These are phyloP conservation scores for Corvus cornix DNA, from an alignment of 2,113 vertebrate genomes.

Conservation along the genomic window DNA sequence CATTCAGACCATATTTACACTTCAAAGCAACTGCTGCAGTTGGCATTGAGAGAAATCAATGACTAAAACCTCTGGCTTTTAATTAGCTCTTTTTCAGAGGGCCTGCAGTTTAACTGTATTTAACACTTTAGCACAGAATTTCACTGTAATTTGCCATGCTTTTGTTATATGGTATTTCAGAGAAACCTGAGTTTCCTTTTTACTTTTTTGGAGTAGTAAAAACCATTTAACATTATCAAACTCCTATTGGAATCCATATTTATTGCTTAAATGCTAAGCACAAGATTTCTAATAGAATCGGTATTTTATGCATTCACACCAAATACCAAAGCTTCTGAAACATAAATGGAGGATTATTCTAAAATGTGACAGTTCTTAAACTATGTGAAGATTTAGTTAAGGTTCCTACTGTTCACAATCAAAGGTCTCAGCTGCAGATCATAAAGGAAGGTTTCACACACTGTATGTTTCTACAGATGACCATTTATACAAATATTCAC, in stretches of 20 bases:
- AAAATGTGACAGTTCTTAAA: conserved; percentile 28
- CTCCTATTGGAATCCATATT: background rate
- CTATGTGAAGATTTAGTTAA: conserved; percentile 25
- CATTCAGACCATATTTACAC: conserved; percentile 20
- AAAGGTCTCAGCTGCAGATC: conserved; percentile 62
- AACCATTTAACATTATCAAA: background rate
- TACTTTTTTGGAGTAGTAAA: background rate
- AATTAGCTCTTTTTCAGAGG: conserved; percentile 18
- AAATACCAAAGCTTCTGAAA: conserved; percentile 32
- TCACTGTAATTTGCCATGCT: background rate
- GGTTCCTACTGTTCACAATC: conserved; percentile 56
- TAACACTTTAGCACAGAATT: background rate
- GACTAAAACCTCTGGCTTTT: conserved; percentile 15
- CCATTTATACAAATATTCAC: conserved; percentile 16
- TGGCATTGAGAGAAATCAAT: conserved; percentile 1
- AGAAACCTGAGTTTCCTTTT: background rate
- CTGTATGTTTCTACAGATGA: conserved; percentile 1
- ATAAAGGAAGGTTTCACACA: conserved; percentile 7
- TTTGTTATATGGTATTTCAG: background rate
- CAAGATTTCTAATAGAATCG: background rate
- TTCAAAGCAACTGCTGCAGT: conserved; percentile 26
- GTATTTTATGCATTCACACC: conserved; percentile 7
- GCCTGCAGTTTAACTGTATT: background rate
- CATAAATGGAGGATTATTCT: conserved; percentile 41
- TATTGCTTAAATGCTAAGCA: background rate